Evolutionary conservation across 1,140 invertebrate genomes (phyloP), one percentile per base, ranked within the genome.

Genomic region (Drosophila ambigua): DNA sequence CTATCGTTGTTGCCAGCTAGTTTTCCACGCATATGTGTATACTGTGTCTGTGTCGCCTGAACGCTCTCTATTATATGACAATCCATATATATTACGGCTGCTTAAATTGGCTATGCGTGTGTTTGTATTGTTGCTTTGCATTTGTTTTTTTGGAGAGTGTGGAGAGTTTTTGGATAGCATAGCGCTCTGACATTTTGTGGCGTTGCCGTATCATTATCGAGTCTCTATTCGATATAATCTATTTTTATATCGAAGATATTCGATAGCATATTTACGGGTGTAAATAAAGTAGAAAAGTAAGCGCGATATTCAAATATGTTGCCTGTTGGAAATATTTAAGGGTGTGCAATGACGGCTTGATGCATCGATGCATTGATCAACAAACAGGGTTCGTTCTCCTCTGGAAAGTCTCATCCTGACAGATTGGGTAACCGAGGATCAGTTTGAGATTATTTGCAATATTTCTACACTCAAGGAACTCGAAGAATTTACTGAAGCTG

Each of bases 131-230:
- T 78, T 81, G 74, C 65, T 71, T 77, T 74, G 41, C 58, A 65
- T 77, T 77, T 82, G 79, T 82, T 79, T 77, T 60, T 67, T 81
- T 81, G 77, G 65, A 79, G 77, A 79, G 73, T 77, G 39, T 57
- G 54, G 41, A 57, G 54, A 57, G 54, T 79, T 50, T 79, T 50
- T 52, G 16, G 23, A 20, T 26, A 49, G 23, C 60, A 28, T 24
- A 13, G 23, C 11, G 41, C 8, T 31, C 23, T 43, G 9, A 46
- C 16, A 43, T 26, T 20, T 62, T 41, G 63, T 76, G 67, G 67
- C 84, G 62, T 82, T 51, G 28, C 48, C 49, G 26, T 39, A 13
- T 48, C 15, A 31, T 44, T 49, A n/a, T 57, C 35, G 26, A 2
- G n/a, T 15, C 24, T 46, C 26, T 41, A n/a, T 57, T 57, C 13